phyloP scores from a whole-genome alignment of 2,113 vertebrate species.

The Podiceps cristatus region DNA sequence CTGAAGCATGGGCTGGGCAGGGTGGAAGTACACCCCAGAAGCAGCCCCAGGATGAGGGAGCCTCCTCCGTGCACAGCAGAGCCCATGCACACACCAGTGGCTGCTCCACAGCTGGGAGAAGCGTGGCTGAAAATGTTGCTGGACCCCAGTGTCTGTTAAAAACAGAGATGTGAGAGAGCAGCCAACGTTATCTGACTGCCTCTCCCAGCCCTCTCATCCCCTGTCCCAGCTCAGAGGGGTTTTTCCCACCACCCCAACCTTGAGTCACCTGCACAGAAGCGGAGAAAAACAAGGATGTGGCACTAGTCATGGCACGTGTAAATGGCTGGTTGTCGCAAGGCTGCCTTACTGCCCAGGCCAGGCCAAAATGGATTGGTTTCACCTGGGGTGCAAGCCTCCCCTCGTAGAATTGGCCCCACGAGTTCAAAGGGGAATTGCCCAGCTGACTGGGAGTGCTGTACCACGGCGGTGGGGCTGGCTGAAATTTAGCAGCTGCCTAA shows the following conservation, averaged over 20 bases:
- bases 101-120: fast-evolving
- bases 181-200: neutral
- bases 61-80: neutral
- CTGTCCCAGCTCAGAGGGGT: neutral
- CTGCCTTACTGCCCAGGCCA: neutral
- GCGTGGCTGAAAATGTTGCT: neutral
- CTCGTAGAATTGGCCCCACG: fast-evolving
- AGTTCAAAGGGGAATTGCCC: neutral
- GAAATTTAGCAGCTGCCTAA: neutral
- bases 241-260: neutral
- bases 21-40: neutral
- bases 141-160: neutral
- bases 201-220: neutral
- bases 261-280: neutral
- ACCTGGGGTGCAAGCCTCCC: neutral
- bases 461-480: neutral
- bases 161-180: neutral
- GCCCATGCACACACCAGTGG: neutral
- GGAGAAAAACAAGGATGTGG: neutral
- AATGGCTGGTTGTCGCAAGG: neutral
- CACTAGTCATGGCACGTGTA: neutral
- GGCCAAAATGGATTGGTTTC: neutral
- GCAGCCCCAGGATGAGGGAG: neutral
- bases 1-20: neutral
- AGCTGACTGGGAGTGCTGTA: neutral